Evolutionary conservation across 2,888 invertebrate species (phyloP).

Genomic region (Athrips mouffetella): DNA sequence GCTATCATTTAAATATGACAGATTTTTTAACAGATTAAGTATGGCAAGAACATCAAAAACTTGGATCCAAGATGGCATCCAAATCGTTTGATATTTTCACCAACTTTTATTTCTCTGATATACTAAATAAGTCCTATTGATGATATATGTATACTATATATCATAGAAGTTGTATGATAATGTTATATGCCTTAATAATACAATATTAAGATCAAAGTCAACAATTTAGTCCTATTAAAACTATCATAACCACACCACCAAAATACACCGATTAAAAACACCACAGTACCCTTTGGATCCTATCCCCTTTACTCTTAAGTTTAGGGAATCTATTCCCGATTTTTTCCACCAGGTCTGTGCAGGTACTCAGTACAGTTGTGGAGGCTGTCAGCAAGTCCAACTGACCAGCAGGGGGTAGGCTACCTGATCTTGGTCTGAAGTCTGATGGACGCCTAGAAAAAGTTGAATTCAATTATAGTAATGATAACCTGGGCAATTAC

Average conservation of each 20-base stretch:
- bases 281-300: constrained; percentile 79
- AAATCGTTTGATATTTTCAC: too few species aligned
- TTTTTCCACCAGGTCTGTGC: constrained; percentile 68
- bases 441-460: constrained; percentile 26
- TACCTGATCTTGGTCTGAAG: constrained; percentile 57
- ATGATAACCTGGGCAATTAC: constrained; percentile 7
- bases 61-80: too few species aligned
- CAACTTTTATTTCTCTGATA: too few species aligned
- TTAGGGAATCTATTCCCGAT: constrained; percentile 67
- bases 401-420: constrained; percentile 50
- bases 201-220: background rate
- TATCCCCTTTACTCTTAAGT: constrained; percentile 77
- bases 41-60: too few species aligned
- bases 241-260: background rate
- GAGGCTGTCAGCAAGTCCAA: constrained; percentile 34
- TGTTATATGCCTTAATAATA: too few species aligned
- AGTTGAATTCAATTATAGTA: constrained; percentile 6
- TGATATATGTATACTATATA: too few species aligned
- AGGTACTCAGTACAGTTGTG: constrained; percentile 38
- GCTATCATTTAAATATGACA: too few species aligned
- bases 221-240: background rate
- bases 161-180: too few species aligned
- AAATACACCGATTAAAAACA: constrained; percentile 11
- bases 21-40: too few species aligned
- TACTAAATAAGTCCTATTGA: too few species aligned